phyloP scores from a whole-genome alignment of 2,888 invertebrate species.

The Sarcophaga carnaria region DNA sequence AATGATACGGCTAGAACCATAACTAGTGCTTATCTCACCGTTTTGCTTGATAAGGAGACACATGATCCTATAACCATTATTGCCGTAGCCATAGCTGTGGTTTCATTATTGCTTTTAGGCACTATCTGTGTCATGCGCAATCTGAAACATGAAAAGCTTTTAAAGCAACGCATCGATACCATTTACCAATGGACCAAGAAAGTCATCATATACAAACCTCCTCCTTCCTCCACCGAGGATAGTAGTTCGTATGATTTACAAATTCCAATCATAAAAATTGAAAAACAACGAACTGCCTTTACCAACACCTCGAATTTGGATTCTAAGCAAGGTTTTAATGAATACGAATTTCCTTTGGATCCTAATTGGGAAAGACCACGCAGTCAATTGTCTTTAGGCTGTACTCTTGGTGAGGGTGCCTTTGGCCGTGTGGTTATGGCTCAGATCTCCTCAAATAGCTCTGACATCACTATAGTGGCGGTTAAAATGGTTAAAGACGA shows the following conservation, averaged over 20 bases:
- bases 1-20: conserved; percentile 91
- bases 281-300: conserved; percentile 90
- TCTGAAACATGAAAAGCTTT: conserved; percentile 89
- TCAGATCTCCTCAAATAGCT: conserved; percentile 82
- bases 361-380: conserved; percentile 96
- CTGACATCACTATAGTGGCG: conserved; percentile 88
- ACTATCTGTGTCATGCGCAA: conserved; percentile 85
- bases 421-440: conserved; percentile 98
- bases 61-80: conserved; percentile 84
- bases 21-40: conserved; percentile 91
- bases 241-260: conserved; percentile 76
- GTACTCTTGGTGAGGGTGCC: conserved; percentile 97
- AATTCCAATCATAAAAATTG: conserved; percentile 95
- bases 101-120: conserved; percentile 82
- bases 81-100: conserved; percentile 84
- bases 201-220: conserved; percentile 92
- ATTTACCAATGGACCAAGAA: conserved; percentile 96
- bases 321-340: conserved; percentile 88
- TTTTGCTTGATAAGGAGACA: too few species aligned
- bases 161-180: conserved; percentile 91
- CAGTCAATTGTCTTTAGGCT: conserved; percentile 89
- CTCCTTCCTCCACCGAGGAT: conserved; percentile 76
- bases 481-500: conserved; percentile 99
- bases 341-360: conserved; percentile 97
- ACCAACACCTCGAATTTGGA: conserved; percentile 84